These are phyloP conservation scores for Scaptodrosophila lebanonensis DNA, from an alignment of 1,140 invertebrate genomes.

Conservation along the genomic window DNA sequence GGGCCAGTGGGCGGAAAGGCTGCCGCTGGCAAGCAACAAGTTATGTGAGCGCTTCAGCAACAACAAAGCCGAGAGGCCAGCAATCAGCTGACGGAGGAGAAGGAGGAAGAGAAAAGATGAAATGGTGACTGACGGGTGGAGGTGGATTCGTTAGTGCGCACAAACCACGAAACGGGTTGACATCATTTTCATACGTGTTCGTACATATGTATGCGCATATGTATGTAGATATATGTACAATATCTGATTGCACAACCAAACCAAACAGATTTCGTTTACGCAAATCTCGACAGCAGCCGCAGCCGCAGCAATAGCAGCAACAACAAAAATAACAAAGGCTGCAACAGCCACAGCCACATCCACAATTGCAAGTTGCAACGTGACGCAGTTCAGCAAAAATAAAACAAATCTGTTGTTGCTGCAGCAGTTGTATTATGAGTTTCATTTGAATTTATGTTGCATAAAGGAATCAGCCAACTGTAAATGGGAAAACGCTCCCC, in stretches of 20 bases:
- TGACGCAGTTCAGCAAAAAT: conserved; percentile 66
- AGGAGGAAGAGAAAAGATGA: too few species aligned
- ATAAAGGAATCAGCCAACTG: conserved; percentile 60
- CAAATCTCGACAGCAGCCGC: conserved; percentile 47
- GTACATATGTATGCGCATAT: too few species aligned
- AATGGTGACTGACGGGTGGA: too few species aligned
- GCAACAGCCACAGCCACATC: conserved; percentile 2
- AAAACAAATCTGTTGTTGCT: conserved; percentile 45
- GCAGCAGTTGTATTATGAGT: conserved; percentile 29
- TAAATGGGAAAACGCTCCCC: conserved; percentile 37
- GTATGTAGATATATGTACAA: too few species aligned
- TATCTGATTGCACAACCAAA: conserved; percentile 39
- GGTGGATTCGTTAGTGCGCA: conserved; percentile 31
- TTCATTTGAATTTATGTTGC: conserved; percentile 45
- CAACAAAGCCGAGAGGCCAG: too few species aligned
- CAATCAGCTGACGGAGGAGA: too few species aligned
- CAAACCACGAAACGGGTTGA: conserved; percentile 43
- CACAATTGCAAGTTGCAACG: conserved; percentile 51
- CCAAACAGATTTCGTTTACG: conserved; percentile 61
- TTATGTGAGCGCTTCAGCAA: too few species aligned
- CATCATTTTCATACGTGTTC: conserved; percentile 34
- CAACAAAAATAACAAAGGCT: too few species aligned
- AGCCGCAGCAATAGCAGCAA: conserved; percentile 12
- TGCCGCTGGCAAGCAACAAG: too few species aligned
- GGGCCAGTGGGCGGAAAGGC: background rate